These are phyloP conservation scores for Denticeps clupeoides DNA, from an alignment of 2,797 vertebrate species.

Conservation along the genomic window DNA sequence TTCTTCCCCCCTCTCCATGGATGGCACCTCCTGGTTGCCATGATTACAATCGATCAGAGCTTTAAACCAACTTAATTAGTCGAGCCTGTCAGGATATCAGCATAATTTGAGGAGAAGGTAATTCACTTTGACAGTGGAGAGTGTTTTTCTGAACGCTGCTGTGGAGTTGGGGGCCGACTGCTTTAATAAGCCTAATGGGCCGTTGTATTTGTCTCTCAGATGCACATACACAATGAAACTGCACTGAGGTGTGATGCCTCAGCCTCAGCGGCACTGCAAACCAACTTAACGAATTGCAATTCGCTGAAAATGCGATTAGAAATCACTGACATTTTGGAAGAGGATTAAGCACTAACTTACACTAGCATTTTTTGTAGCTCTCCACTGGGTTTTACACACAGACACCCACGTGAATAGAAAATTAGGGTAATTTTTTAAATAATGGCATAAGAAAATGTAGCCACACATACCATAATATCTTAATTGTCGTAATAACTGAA, in stretches of 20 bases:
- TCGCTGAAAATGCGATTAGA: too few species aligned
- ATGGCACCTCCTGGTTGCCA: constrained; percentile 11
- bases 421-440: too few species aligned
- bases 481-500: too few species aligned
- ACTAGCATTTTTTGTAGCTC: too few species aligned
- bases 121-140: constrained; percentile 40
- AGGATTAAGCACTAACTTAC: too few species aligned
- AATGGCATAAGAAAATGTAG: too few species aligned
- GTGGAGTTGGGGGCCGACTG: constrained; percentile 8
- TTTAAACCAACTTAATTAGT: constrained; percentile 51
- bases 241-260: constrained; percentile 3
- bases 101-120: constrained; percentile 47
- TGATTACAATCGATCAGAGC: constrained; percentile 50
- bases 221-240: constrained; percentile 15
- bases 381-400: too few species aligned
- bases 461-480: too few species aligned
- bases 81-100: constrained; percentile 42
- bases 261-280: neutral
- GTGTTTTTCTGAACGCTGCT: constrained; percentile 6
- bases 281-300: too few species aligned
- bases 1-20: constrained; percentile 9
- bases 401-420: too few species aligned
- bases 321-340: too few species aligned
- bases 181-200: constrained; percentile 18
- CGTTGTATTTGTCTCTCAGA: constrained; percentile 12